Conservation (phyloP, 2,113 vertebrate genomes). For the Tychaedon coryphoeus region DNA sequence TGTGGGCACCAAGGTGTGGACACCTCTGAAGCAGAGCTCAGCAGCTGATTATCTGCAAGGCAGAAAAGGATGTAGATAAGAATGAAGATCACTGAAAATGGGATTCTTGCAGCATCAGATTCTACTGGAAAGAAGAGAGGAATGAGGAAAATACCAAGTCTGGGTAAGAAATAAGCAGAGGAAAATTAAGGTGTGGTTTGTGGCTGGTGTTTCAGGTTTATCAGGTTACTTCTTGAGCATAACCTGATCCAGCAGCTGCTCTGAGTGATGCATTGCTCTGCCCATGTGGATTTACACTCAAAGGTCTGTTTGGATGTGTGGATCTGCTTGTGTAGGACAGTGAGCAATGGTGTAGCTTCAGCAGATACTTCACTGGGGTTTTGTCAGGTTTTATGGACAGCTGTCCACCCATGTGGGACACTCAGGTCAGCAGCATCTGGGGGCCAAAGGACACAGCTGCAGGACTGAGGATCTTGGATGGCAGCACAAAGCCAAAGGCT, state of each 20-base stretch:
- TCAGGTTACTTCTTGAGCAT: background rate
- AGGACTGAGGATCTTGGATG: background rate
- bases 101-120: background rate
- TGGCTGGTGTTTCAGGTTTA: background rate
- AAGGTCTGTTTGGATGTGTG: background rate
- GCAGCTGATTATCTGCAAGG: background rate
- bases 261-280: background rate
- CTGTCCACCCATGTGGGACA: fast-evolving
- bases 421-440: background rate
- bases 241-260: background rate
- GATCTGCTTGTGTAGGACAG: background rate
- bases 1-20: background rate
- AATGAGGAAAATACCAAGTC: background rate
- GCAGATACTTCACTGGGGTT: background rate
- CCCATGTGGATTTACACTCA: background rate
- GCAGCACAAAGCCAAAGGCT: background rate
- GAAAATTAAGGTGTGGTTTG: background rate
- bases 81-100: background rate
- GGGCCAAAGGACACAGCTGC: background rate
- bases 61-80: background rate
- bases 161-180: background rate
- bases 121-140: background rate
- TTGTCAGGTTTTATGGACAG: background rate
- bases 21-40: background rate
- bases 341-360: background rate